A percentile compares a stretch with the other conserved stretches of the same genome.
Conservation (phyloP, 2,888 invertebrate genomes). For the Invenusta paracnida region DNA sequence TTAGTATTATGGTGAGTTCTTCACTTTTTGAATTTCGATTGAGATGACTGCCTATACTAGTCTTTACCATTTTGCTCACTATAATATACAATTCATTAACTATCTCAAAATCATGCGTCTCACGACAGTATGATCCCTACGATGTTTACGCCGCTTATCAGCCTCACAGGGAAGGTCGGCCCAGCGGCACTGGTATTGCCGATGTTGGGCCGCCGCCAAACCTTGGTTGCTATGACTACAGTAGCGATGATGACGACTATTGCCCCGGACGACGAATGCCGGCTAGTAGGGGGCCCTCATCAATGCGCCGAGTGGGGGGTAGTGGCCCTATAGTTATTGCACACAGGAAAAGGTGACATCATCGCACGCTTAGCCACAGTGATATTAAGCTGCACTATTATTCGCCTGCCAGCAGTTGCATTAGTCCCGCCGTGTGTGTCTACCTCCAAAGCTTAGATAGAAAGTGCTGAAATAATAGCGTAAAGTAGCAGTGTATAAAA, state of each 20-base stretch:
- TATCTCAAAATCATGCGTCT: no score
- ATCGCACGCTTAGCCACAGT: no score
- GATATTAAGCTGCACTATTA: no score
- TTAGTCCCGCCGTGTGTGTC: no score
- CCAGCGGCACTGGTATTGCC: no score
- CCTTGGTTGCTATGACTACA: not conserved
- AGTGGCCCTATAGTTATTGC: not conserved
- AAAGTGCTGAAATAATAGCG: not conserved
- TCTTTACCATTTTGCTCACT: no score
- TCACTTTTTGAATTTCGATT: no score
- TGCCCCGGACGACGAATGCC: not conserved
- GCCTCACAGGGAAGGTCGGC: not conserved
- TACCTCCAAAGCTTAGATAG: not conserved
- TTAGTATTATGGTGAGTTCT: no score
- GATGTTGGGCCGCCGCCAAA: not conserved
- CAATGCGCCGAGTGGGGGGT: not conserved
- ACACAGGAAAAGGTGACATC: not conserved
- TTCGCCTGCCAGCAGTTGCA: no score
- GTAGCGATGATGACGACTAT: not conserved
- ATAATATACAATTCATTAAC: no score
- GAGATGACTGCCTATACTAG: no score
- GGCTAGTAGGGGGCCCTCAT: not conserved
- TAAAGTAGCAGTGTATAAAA: no score
- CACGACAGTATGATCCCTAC: not conserved
- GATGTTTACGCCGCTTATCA: constrained; percentile 23